Evolutionary conservation across 2,888 invertebrate species (phyloP), one percentile per base, ranked within the genome.

Genomic region (Siphonodentalium dalli): DNA sequence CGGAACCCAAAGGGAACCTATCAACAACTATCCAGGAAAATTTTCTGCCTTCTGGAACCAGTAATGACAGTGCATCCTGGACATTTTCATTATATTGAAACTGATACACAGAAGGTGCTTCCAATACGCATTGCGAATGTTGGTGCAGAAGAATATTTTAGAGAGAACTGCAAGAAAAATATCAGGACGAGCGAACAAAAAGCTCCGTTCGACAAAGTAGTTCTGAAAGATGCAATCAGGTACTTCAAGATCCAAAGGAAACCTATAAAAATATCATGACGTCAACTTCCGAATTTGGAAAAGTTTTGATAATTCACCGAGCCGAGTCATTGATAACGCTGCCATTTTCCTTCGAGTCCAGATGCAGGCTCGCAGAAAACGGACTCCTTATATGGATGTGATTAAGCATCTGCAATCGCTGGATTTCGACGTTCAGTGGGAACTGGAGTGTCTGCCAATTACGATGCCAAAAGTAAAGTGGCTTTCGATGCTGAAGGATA

Each of bases 91-190:
- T 77, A 74, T 57, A 71, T 72, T 24, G 72, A 74, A 43, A 73
- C 75, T 7, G 67, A 63, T 24, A 54, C 59, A 11, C 63, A 71
- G 43, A 72, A 69, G 43, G 58, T 73, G 54, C 50, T 78, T 7
- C 72, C 77, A 2, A 60, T 75, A 29, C 61, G 67, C 8, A 61
- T 76, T 15, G 68, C 74, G 6, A 64, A 75, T 50, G 71, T 74
- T 1, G 77, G 77, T 3, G 74, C 77, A 2, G 78, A 78, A 47
- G 77, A 78, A 44, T 77, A 66, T 47, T 78, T 78, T 61, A 44
- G 68, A 20, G 50, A 57, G 28, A 54, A 65, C 35, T 64, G 56
- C 6, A 62, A 53, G 13, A n/a, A n/a, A n/a, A n/a, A n/a, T n/a
- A n/a, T n/a, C n/a, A 54, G 49, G 34, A 62, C 63, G 31, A 61